phyloP scores from a whole-genome alignment of 2,113 vertebrate species.

The Heterocephalus glaber region DNA sequence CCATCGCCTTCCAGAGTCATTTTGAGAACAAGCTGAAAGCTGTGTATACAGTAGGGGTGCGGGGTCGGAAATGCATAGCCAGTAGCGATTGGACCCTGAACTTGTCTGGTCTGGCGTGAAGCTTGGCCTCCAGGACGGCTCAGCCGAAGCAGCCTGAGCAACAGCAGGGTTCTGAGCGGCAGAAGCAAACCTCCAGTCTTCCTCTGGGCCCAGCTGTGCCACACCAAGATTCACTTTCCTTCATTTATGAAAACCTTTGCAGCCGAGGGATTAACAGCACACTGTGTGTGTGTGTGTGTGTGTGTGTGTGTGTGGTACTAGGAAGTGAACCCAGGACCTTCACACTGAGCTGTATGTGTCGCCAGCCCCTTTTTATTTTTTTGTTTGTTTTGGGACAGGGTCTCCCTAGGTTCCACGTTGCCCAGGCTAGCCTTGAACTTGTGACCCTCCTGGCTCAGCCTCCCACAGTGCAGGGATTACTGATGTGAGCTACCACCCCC shows the following conservation, averaged over 20 bases:
- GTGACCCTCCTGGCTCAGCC: not conserved
- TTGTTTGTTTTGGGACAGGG: not conserved
- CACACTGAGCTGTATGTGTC: not conserved
- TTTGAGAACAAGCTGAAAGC: slow-evolving; percentile 6
- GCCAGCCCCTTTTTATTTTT: not conserved
- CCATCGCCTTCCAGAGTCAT: not conserved
- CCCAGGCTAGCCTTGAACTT: not conserved
- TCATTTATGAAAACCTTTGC: not conserved
- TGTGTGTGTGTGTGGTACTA: no score
- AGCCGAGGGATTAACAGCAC: not conserved
- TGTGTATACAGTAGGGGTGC: not conserved
- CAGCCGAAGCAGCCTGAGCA: not conserved
- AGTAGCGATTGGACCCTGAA: not conserved
- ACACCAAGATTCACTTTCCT: not conserved
- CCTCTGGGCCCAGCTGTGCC: not conserved
- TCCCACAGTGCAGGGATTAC: not conserved
- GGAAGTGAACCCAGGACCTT: not conserved
- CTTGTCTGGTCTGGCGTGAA: not conserved
- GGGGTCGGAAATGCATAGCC: not conserved
- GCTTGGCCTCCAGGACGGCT: not conserved
- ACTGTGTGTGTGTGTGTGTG: no score
- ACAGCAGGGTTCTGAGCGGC: not conserved
- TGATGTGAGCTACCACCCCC: not conserved
- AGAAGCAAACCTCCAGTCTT: not conserved
- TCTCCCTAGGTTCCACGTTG: not conserved